phyloP scores from a whole-genome alignment of 2,797 vertebrate genomes.

The Neomorphus geoffroyi region DNA sequence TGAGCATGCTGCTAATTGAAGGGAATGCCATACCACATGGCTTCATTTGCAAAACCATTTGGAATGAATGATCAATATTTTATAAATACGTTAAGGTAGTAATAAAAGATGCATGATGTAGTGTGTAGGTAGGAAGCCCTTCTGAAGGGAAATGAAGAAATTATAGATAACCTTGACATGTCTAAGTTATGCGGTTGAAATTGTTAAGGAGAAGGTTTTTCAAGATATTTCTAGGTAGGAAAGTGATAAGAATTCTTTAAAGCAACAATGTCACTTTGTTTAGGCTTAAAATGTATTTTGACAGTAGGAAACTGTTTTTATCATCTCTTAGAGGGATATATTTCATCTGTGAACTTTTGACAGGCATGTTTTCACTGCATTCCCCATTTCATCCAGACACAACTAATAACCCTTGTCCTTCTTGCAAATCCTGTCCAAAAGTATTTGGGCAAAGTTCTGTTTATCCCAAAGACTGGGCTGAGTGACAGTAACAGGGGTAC shows the following conservation, averaged over 20 bases:
- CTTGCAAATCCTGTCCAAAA: background rate
- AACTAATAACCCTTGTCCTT: background rate
- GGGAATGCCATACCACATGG: background rate
- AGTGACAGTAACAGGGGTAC: background rate
- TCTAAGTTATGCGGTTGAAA: constrained; percentile 15
- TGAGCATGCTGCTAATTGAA: constrained; percentile 39
- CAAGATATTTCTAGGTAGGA: constrained; percentile 1
- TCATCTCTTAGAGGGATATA: background rate
- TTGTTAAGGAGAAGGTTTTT: constrained; percentile 34
- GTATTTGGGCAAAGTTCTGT: background rate
- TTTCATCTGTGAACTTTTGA: background rate
- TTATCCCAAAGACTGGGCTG: background rate
- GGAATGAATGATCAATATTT: constrained; percentile 76
- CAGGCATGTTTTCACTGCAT: background rate
- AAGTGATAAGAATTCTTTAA: constrained; percentile 13
- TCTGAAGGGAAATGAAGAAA: constrained; percentile 68
- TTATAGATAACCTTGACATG: constrained; percentile 70
- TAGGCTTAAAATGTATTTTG: background rate
- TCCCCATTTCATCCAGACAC: background rate
- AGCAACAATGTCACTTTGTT: background rate
- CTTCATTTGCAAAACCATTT: constrained; percentile 60
- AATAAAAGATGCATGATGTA: constrained; percentile 78
- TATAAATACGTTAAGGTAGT: constrained; percentile 68
- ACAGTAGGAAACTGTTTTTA: background rate
- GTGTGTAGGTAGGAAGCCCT: constrained; percentile 63